Base-by-base conservation (phyloP, 2,888 invertebrate genomes). In the Microctonus brassicae region DNA sequence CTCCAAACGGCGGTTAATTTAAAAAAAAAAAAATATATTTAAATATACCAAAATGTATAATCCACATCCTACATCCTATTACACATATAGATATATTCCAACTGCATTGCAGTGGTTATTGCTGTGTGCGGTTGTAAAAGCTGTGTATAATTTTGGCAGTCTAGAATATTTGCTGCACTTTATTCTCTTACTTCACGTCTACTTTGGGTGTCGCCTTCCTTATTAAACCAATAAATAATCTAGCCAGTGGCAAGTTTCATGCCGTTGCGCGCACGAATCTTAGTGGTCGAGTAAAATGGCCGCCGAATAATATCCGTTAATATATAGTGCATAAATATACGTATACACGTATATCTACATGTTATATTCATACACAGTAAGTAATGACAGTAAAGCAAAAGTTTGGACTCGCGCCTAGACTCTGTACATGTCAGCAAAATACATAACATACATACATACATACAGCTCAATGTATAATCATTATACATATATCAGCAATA, bases 191-290 rank as follows among this genome's bases (percentile, higher is more conserved):
- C 47, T 17, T 7, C 17, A 17, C 47, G 47, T 47, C 47, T 47
- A 47, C 47, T 47, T 47, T 47, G 17, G 11, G 64, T 57, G 52
- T 34, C 52, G 66, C 65, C 36, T 52, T 65, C 65, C 55, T 75
- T 79, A 79, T 79, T 79, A 79, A 79, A 78, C 69, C 77, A 74
- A 79, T 77, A 79, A 77, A 79, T 79, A 79, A 79, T 78, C 75
- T 72, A 64, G 70, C 42, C 63, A 58, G 6, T 47, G 42, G 63
- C 69, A 63, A 69, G 69, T 69, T 69, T 63, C 39, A 47, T 36
- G 42, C 47, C 17, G 47, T 47, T 47, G 6, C 47, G 47, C 47
- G 47, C 47, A 47, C 47, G 47, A 47, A 47, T 47, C 47, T 47
- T 47, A n/a, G 47, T 47, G 47, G 47, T 47, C 47, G 47, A 47